Evolutionary conservation across 2,113 vertebrate species (phyloP), one percentile per base, ranked within the genome.

Genomic region (Caretta caretta): DNA sequence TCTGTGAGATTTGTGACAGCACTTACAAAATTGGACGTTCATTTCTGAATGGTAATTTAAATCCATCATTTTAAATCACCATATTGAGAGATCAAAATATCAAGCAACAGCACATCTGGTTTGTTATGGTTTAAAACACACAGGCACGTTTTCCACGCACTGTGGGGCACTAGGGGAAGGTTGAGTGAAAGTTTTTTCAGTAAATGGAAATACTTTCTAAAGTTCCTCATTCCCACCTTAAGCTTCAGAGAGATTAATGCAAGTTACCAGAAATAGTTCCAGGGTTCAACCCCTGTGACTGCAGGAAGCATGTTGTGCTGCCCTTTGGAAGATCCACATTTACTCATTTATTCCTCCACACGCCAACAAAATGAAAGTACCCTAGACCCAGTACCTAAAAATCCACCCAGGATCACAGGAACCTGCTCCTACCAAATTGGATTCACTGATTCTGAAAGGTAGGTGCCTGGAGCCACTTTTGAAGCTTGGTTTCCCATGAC

Each of bases 171-270:
- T 87, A 72, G 84, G 59, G 62, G 80, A 80, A 93, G 76, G 12
- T 53, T 51, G n/a, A 0, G 9, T 8, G 72, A 5, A 22, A n/a
- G 35, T 92, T 93, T 25, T 87, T 12, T 78, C 38, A 94, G 86
- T 96, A 96, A 95, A 95, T 76, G 51, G 93, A 89, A 93, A 35
- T 92, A 88, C 82, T 95, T 97, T 95, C 90, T 42, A 2, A 86
- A 86, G 56, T 86, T 4, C 35, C 54, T 27, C 54, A 10, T 76
- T 38, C 86, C 20, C 56, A 2, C 46, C 2, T 1, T 75, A 20
- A 84, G 65, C 72, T 11, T 46, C 0, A 0, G 46, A 20, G 79
- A 59, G 7, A 84, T 19, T 59, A 86, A 76, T 51, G 19, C 3
- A 14, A 89, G 42, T 90, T 90, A 72, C 1, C 84, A 91, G 86